Base-by-base conservation (phyloP, 92 coral and sea anemone genomes). In the Pocillopora grandis region DNA sequence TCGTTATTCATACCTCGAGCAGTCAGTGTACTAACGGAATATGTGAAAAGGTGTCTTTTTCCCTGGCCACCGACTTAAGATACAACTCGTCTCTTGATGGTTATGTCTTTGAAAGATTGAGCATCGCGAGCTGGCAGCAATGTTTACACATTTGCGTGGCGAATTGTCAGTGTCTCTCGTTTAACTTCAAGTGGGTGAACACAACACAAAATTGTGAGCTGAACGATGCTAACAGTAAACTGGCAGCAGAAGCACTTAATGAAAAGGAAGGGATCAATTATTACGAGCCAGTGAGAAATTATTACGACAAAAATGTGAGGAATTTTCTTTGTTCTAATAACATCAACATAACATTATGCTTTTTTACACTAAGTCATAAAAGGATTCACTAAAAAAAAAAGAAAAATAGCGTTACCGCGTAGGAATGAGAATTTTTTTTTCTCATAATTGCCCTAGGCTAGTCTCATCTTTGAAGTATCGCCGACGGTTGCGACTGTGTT, bases 151-250 rank as follows among this genome's bases (percentile, higher is more conserved):
- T 52, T 16, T 80, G 84, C n/a, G 4, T 33, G 42, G 57, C 33
- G 75, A 80, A 70, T 52, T 69, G 85, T 14, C 66, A 57, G 85
- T 80, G 85, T 42, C 85, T 69, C 33, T 80, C 85, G 18, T 82
- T 71, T 17, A 82, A 82, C 62, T 82, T 82, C 27, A 71, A 62
- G 71, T 71, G 72, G 63, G 36, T 72, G 13, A 71, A 82, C 36
- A 61, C 61, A 72, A 82, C 78, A n/a, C 70, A 21, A 71, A 82
- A 82, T 57, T 82, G 86, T 33, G 62, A 82, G 49, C 42, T 82
- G 78, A 82, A 72, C 77, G 86, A 82, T 15, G 86, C 61, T 1
- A 59, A 37, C 71, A 59, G 49, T 56, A 59, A 72, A 16, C 68
- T 82, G 42, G 48, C n/a, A 18, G 49, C 71, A 42, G 60, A 71